Evolutionary conservation across 1,140 invertebrate species (phyloP).

Genomic region (Venturia canescens): DNA sequence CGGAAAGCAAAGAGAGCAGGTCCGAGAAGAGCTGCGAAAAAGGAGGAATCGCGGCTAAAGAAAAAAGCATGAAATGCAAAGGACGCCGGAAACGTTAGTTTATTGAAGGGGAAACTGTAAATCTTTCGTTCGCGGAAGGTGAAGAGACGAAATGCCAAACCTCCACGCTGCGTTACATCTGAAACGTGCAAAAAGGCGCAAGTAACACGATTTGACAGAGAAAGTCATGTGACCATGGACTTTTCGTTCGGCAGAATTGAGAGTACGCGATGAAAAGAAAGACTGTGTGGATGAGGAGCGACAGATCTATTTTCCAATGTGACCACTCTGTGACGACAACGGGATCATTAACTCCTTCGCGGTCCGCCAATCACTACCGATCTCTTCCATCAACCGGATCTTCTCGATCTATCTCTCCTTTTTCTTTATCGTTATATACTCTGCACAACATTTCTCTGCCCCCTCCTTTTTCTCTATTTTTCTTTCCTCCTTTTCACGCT

Average conservation of each 20-base stretch:
- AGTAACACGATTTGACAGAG: neutral
- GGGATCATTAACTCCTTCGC: conserved; percentile 54
- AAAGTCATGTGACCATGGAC: neutral
- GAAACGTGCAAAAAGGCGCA: neutral
- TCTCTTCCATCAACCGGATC: conserved; percentile 33
- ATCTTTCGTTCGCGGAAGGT: conserved; percentile 20
- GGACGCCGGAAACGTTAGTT: conserved; percentile 47
- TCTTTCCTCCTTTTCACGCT: neutral
- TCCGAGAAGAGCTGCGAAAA: neutral
- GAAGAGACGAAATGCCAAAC: conserved; percentile 25
- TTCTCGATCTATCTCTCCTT: conserved; percentile 18
- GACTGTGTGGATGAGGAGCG: neutral
- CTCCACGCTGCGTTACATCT: neutral
- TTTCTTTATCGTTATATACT: neutral
- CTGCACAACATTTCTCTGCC: neutral
- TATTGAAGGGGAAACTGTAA: conserved; percentile 48
- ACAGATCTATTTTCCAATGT: conserved; percentile 5
- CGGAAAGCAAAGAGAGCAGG: neutral
- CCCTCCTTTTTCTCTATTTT: neutral
- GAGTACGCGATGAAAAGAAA: neutral
- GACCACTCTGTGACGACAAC: conserved; percentile 42
- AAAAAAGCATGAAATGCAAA: conserved; percentile 30
- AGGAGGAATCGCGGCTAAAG: neutral
- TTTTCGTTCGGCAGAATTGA: neutral
- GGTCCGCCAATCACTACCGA: conserved; percentile 47